These are phyloP conservation scores for Thymelicus acteon DNA, from an alignment of 2,888 invertebrate species.

Conservation along the genomic window DNA sequence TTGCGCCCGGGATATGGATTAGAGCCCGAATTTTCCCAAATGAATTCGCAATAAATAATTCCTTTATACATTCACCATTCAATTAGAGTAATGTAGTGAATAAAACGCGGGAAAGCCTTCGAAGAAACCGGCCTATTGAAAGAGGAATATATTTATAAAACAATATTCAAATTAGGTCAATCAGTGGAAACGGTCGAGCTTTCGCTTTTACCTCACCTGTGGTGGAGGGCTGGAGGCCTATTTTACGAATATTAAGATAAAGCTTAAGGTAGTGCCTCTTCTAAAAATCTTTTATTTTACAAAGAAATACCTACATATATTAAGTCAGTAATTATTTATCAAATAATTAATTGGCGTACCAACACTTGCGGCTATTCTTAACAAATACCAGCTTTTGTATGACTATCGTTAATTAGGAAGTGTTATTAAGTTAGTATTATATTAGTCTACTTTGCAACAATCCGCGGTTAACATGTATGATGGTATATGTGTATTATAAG, in stretches of 20 bases:
- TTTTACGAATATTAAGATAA: neutral
- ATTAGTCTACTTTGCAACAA: too few relatives aligned
- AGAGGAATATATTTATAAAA: conserved; percentile 35
- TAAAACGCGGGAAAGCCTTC: conserved; percentile 25
- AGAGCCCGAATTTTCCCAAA: conserved; percentile 22
- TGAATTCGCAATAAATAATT: conserved; percentile 33
- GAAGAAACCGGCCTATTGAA: conserved; percentile 27
- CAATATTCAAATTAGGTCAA: conserved; percentile 37
- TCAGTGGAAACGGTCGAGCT: conserved; percentile 26
- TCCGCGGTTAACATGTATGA: too few relatives aligned
- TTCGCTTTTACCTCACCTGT: conserved; percentile 21
- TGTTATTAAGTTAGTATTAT: too few relatives aligned
- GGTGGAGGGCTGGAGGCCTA: conserved; percentile 11
- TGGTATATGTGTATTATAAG: too few relatives aligned
- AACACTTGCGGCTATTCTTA: too few relatives aligned
- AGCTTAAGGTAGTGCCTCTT: neutral
- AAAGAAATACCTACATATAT: too few relatives aligned
- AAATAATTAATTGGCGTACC: too few relatives aligned
- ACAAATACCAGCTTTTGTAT: too few relatives aligned
- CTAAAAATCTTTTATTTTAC: neutral
- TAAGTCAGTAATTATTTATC: too few relatives aligned
- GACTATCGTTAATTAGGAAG: too few relatives aligned
- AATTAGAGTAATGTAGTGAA: conserved; percentile 38
- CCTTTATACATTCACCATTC: conserved; percentile 36
- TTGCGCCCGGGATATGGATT: conserved; percentile 19